Conservation (phyloP, 2,113 vertebrate genomes). For the Polypterus bichir region DNA sequence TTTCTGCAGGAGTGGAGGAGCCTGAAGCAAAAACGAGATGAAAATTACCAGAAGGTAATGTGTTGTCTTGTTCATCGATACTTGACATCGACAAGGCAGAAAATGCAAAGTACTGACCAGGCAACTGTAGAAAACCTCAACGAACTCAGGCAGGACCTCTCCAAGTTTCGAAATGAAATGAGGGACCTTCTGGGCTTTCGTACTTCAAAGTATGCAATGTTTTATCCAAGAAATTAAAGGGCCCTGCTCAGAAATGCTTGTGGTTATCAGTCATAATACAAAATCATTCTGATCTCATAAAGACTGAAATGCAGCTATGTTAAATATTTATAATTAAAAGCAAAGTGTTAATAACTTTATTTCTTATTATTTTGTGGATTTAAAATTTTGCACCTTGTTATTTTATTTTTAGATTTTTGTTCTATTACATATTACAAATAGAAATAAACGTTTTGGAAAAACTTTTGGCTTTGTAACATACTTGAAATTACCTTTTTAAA, state of each 20-base stretch:
- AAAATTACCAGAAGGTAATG: slow-evolving; percentile 98
- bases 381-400: no score
- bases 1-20: slow-evolving; percentile 86
- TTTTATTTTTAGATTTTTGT: no score
- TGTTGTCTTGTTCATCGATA: slow-evolving; percentile 96
- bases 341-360: no score
- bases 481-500: no score
- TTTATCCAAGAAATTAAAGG: slow-evolving; percentile 83
- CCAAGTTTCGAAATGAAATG: slow-evolving; percentile 95
- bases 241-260: slow-evolving; percentile 12
- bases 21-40: slow-evolving; percentile 84
- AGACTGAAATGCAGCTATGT: no score
- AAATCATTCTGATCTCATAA: no score
- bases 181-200: slow-evolving; percentile 91
- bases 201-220: slow-evolving; percentile 97
- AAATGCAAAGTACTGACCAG: slow-evolving; percentile 93
- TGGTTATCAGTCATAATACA: neutral
- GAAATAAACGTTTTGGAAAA: no score
- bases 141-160: slow-evolving; percentile 90
- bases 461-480: no score
- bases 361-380: no score
- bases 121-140: slow-evolving; percentile 94
- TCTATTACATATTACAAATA: no score
- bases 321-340: no score
- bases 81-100: slow-evolving; percentile 88